Evolutionary conservation across 2,797 vertebrate genomes (phyloP), one percentile per base, ranked within the genome.

Genomic region (Falco cherrug): DNA sequence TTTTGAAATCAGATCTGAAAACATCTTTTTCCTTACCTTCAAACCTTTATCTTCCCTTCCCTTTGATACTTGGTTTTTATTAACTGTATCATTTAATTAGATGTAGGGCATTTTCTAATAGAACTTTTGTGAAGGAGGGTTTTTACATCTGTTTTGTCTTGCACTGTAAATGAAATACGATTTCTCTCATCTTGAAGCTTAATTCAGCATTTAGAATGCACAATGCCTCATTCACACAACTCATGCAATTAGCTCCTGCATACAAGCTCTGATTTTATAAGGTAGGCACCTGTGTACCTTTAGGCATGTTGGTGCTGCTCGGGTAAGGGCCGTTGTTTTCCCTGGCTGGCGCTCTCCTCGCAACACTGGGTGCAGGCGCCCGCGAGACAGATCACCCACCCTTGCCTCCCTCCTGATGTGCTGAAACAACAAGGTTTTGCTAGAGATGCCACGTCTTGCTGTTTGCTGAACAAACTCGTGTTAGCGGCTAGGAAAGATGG

Each of bases 1-100:
- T 90, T 95, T 95, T 94, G 88, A 95, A 96, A 97, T 96, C 85
- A 54, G 83, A 95, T 93, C 88, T 89, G 86, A 95, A 94, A 96
- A 53, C 60, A 71, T 89, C 77, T 50, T 79, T 95, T 60, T 45
- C 53, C 28, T 65, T 93, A 91, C 84, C 74, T 95, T 80, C 85
- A 89, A 91, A 93, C 84, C 80, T 89, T 77, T 84, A 60, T 90
- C 92, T 93, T 92, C 57, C 54, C 60, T 89, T 93, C 43, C 63
- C 87, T 97, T 95, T 93, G 91, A 92, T 92, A 69, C 83, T 71
- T 60, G 79, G 14, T 20, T 89, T 89, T 87, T 83, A 93, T 92
- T 85, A 95, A 74, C 88, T 71, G 16, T 90, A 90, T 92, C 53
- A 56, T 80, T 96, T 97, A 95, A 97, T 95, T 93, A 92, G 6